Percentiles rank a stretch among this genome's conserved stretches.
phyloP scores from a whole-genome alignment of 2,113 vertebrate genomes.

The Zootoca vivipara region DNA sequence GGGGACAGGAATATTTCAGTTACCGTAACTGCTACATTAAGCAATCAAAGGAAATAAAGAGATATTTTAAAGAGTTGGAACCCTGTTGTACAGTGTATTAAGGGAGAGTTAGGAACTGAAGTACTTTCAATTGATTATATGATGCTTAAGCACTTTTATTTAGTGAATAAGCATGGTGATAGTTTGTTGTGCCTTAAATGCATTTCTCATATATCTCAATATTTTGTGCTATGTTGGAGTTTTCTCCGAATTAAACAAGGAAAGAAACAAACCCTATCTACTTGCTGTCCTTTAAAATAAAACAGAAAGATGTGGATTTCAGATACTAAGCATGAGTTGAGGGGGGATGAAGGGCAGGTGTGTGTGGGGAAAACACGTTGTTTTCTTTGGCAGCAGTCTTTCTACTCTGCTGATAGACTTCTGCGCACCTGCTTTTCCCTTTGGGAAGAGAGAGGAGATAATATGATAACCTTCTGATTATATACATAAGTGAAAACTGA shows the following conservation, averaged over 20 bases:
- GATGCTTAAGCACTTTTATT: background rate
- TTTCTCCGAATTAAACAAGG: background rate
- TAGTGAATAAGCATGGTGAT: background rate
- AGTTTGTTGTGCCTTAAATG: background rate
- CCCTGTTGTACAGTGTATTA: background rate
- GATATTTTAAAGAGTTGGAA: background rate
- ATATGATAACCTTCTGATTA: slow-evolving; percentile 83
- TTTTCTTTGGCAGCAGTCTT: slow-evolving; percentile 72
- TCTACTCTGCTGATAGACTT: slow-evolving; percentile 53
- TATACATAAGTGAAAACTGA: slow-evolving; percentile 81
- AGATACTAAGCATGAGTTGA: slow-evolving; percentile 36
- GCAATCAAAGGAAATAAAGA: background rate
- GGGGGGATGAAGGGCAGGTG: slow-evolving; percentile 20
- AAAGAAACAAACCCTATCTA: slow-evolving; percentile 41
- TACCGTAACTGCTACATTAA: background rate
- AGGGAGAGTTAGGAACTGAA: background rate
- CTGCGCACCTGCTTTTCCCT: slow-evolving; percentile 69
- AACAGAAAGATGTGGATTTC: slow-evolving; percentile 43
- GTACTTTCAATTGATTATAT: background rate
- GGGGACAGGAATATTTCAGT: background rate
- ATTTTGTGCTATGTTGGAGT: no score
- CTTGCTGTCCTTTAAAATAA: slow-evolving; percentile 34
- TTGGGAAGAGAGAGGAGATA: slow-evolving; percentile 72
- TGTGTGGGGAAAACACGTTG: slow-evolving; percentile 27
- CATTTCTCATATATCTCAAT: background rate